A percentile compares a stretch with the other conserved stretches of the same genome.
phyloP scores from a whole-genome alignment of 2,797 vertebrate genomes.

The Spinus pinus region DNA sequence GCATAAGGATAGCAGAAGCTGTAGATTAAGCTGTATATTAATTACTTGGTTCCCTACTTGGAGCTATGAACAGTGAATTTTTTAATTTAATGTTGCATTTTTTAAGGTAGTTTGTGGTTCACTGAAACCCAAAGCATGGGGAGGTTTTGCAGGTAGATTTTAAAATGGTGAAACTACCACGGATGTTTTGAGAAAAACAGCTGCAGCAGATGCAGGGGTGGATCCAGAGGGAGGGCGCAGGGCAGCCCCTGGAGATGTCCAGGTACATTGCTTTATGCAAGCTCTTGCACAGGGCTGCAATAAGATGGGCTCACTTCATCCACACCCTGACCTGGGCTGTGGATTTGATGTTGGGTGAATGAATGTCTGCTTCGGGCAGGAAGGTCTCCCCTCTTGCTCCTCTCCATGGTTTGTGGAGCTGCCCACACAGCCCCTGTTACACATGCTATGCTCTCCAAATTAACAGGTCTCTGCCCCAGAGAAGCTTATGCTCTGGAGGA shows the following conservation, averaged over 20 bases:
- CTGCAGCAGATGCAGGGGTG: not conserved
- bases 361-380: not conserved
- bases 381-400: not conserved
- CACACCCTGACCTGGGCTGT: not conserved
- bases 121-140: not conserved
- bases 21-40: constrained; percentile 65
- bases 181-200: not conserved
- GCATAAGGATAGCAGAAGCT: constrained; percentile 18
- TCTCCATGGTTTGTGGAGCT: not conserved
- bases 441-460: not conserved
- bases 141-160: not conserved
- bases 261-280: not conserved
- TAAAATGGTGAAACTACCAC: not conserved
- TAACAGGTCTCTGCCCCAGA: not conserved
- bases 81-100: constrained; percentile 17
- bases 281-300: not conserved
- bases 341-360: not conserved
- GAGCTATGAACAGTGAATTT: constrained; percentile 39
- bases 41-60: constrained; percentile 43
- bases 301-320: not conserved
- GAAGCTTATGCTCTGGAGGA: not conserved
- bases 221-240: not conserved
- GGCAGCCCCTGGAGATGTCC: not conserved
- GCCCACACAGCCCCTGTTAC: not conserved
- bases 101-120: constrained; percentile 35